Percentiles rank a stretch among this genome's conserved stretches.
These are phyloP conservation scores for Drosophila siamana DNA, from an alignment of 2,888 invertebrate species.

Conservation along the genomic window DNA sequence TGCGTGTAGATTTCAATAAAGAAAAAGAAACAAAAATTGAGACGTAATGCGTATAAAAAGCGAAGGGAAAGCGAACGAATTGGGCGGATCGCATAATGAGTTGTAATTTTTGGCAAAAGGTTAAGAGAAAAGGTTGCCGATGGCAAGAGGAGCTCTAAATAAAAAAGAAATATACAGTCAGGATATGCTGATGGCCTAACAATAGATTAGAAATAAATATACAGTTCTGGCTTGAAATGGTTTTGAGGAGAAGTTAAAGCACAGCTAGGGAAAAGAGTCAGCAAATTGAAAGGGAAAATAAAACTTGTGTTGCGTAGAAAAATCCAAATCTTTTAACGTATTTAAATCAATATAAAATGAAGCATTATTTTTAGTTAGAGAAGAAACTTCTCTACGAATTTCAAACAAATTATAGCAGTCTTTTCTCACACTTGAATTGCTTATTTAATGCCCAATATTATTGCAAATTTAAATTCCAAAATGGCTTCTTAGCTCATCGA, in stretches of 20 bases:
- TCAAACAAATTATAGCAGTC: neutral
- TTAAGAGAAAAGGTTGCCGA: slow-evolving; percentile 15
- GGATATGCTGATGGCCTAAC: slow-evolving; percentile 9
- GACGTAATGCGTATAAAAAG: slow-evolving; percentile 39
- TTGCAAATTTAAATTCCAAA: neutral
- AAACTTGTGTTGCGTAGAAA: too few species aligned
- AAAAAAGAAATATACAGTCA: neutral
- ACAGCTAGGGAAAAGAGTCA: neutral
- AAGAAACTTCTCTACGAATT: too few species aligned
- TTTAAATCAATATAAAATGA: too few species aligned
- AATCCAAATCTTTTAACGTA: too few species aligned
- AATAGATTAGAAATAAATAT: slow-evolving; percentile 20
- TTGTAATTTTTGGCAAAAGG: slow-evolving; percentile 45
- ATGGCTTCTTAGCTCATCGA: slow-evolving; percentile 6
- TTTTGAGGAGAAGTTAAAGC: neutral
- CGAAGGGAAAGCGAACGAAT: slow-evolving; percentile 8
- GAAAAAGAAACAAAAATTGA: slow-evolving; percentile 51
- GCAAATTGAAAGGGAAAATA: neutral
- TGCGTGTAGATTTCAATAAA: slow-evolving; percentile 70
- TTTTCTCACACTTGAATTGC: neutral
- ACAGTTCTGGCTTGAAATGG: too few species aligned
- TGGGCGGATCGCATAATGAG: slow-evolving; percentile 45
- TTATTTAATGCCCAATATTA: neutral
- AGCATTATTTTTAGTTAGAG: too few species aligned
- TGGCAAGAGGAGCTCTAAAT: neutral